phyloP scores from a whole-genome alignment of 2,888 invertebrate genomes.

The Embidobia sp. region DNA sequence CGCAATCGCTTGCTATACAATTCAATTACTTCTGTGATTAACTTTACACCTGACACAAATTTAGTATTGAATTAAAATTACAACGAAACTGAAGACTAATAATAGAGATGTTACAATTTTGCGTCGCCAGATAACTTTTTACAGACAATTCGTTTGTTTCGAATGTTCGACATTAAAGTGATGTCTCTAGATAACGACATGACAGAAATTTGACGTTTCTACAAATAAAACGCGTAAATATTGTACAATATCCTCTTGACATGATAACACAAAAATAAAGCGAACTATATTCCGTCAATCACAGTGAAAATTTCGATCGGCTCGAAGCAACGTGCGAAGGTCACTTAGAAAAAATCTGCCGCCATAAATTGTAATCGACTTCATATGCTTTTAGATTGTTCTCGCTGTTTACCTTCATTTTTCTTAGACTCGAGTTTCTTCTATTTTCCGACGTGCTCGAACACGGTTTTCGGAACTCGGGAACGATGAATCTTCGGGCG shows the following conservation, averaged over 20 bases:
- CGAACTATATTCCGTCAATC: slow-evolving; percentile 27
- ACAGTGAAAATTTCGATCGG: slow-evolving; percentile 31
- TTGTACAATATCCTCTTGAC: neutral
- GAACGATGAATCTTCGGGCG: slow-evolving; percentile 68
- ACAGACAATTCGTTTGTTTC: too few relatives aligned
- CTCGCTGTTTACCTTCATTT: slow-evolving; percentile 60
- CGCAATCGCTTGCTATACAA: too few relatives aligned
- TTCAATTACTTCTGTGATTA: too few relatives aligned
- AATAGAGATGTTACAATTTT: neutral
- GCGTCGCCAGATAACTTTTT: too few relatives aligned
- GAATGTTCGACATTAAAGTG: slow-evolving; percentile 3
- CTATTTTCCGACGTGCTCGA: slow-evolving; percentile 54
- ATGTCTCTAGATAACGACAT: neutral
- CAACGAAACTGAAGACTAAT: too few relatives aligned
- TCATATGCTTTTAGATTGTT: slow-evolving; percentile 54
- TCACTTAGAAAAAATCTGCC: slow-evolving; percentile 50
- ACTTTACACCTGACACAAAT: neutral
- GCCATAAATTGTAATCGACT: slow-evolving; percentile 54
- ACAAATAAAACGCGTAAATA: slow-evolving; percentile 7
- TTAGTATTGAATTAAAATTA: too few relatives aligned
- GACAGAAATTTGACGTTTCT: neutral
- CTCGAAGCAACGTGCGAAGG: slow-evolving; percentile 48
- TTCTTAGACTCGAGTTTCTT: slow-evolving; percentile 58
- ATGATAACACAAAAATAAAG: neutral
- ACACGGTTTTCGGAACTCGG: slow-evolving; percentile 62